phyloP scores from a whole-genome alignment of 2,888 invertebrate species.

The Ashinkailepas kermadecensis region DNA sequence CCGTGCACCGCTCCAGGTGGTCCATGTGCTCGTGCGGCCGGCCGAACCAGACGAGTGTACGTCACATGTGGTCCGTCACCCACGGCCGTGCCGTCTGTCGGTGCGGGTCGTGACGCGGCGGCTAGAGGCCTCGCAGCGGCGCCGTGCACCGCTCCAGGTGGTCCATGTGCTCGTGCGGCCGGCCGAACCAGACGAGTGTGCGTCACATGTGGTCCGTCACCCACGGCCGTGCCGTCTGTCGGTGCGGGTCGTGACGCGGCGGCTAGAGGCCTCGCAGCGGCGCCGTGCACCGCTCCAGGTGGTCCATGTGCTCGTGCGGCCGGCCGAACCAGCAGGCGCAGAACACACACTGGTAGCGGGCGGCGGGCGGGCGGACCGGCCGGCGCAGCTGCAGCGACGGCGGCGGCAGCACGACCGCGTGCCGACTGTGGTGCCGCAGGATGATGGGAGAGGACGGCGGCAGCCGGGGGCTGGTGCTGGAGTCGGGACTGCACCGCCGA shows the following conservation, averaged over 20 bases:
- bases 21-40: not conserved
- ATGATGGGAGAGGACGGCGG: not conserved
- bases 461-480: not conserved
- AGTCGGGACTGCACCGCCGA: not conserved
- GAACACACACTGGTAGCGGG: not conserved
- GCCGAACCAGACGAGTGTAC: not conserved
- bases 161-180: not conserved
- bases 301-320: not conserved
- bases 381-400: too few relatives aligned
- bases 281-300: not conserved
- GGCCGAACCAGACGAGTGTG: not conserved
- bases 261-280: not conserved
- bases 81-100: too few relatives aligned
- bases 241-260: too few relatives aligned
- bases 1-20: not conserved
- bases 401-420: not conserved
- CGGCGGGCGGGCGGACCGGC: not conserved
- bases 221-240: too few relatives aligned
- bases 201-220: too few relatives aligned
- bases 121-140: too few relatives aligned
- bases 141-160: not conserved
- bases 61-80: too few relatives aligned
- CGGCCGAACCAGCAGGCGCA: not conserved
- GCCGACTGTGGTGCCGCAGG: not conserved
- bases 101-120: too few relatives aligned